Conservation (phyloP, 2,113 vertebrate species). For the Amphilophus citrinellus region DNA sequence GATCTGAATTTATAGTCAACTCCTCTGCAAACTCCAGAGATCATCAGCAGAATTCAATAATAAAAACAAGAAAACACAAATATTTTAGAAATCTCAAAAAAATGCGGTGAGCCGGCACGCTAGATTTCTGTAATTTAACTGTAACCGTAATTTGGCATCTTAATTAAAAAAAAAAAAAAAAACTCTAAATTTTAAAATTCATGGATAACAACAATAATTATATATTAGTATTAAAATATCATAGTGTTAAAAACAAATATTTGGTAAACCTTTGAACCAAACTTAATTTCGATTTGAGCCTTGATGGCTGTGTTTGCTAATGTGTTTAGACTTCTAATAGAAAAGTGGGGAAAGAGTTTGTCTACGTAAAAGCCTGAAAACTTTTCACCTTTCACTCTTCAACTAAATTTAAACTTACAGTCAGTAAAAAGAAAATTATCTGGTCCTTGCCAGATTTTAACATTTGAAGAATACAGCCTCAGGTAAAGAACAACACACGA, state of each 20-base stretch:
- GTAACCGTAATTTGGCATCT: background rate
- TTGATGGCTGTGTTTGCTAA: background rate
- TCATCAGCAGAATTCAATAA: background rate
- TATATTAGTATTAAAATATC: background rate
- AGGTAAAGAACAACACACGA: background rate
- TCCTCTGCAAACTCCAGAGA: background rate
- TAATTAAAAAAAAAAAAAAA: background rate
- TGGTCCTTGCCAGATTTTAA: background rate
- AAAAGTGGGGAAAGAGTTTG: background rate
- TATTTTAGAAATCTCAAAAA: too few relatives aligned
- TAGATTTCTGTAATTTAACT: too few relatives aligned
- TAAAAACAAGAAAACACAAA: too few relatives aligned
- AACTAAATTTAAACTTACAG: background rate
- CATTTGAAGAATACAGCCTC: background rate
- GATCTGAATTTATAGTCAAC: background rate
- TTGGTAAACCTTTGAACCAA: too few relatives aligned
- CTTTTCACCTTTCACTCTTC: conserved; percentile 5
- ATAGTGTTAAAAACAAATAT: too few relatives aligned
- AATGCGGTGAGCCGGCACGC: background rate
- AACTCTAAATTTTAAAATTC: background rate
- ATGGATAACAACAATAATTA: background rate
- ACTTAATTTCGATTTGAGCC: background rate
- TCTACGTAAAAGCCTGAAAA: background rate
- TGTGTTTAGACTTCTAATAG: background rate
- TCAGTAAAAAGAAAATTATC: background rate